Base-by-base conservation (phyloP, 2,113 vertebrate species). In the Chloroceryle aenea region DNA sequence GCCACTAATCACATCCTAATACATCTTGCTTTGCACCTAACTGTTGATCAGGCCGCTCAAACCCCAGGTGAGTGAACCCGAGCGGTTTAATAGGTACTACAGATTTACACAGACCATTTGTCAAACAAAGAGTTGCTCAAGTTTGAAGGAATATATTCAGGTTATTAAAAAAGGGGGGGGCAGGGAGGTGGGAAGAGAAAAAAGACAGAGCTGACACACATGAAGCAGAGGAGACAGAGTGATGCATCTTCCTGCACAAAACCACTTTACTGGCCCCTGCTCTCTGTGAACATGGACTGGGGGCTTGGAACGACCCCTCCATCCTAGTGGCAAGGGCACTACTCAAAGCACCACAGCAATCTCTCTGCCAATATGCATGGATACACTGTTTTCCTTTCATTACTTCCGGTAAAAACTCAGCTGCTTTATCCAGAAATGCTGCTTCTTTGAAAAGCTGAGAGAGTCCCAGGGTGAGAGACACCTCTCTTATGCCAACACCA, bases 391-490 rank as follows among this genome's bases (percentile, higher is more conserved):
- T 45, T 5, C 38, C 67, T 53, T 90, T 38, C 40, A 62, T 21
- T 76, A 1, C 40, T 72, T 34, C 38, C 42, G 27, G 27, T 8
- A 85, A 59, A 22, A 90, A 66, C 66, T 59, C 32, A 7, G n/a
- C 17, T 87, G 22, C 27, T 79, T 64, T 45, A 61, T 34, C 48
- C 71, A 91, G 62, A 87, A 91, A 85, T 0, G 1, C 10, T 11
- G 2, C 30, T 87, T 78, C 43, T 72, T 76, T 17, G 18, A 85
- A 79, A 77, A 86, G 71, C 25, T 26, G 34, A 34, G n/a, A n/a
- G n/a, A n/a, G 42, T 85, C 4, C 75, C 2, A 4, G 50, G 12
- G 7, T 0, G 0, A 52, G 48, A 90, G 7, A 53, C 5, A 36
- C 19, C 17, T 83, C 32, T 22, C 13, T 30, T 18, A 48, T 7